Evolutionary conservation across 2,888 invertebrate species (phyloP).

Genomic region (Lasioglossum figueresi): DNA sequence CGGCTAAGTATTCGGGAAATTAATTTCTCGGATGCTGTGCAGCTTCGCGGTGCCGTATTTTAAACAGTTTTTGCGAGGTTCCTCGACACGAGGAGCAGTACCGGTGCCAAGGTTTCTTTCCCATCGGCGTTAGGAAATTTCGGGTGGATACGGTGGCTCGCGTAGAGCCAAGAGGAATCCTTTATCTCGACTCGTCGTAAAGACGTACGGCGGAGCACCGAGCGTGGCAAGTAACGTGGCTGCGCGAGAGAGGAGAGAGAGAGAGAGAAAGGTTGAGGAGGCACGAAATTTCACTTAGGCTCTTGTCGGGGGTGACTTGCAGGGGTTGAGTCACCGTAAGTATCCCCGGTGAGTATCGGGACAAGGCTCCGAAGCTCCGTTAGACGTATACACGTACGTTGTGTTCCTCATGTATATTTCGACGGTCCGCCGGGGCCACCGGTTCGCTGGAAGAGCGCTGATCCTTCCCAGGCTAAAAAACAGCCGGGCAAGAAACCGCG

Average conservation of each 20-base stretch:
- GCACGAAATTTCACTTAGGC: slow-evolving; percentile 78
- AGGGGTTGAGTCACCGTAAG: slow-evolving; percentile 63
- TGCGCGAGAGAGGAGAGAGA: background rate
- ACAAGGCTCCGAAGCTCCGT: slow-evolving; percentile 34
- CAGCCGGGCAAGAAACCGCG: slow-evolving; percentile 70
- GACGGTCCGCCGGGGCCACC: slow-evolving; percentile 53
- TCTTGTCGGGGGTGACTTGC: slow-evolving; percentile 65
- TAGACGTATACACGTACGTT: slow-evolving; percentile 37
- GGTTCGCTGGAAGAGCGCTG: slow-evolving; percentile 40
- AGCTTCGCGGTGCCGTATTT: slow-evolving; percentile 11
- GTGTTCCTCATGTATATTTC: slow-evolving; percentile 65
- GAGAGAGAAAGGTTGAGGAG: slow-evolving; percentile 48
- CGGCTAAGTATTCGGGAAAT: slow-evolving; percentile 26
- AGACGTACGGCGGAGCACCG: slow-evolving; percentile 45
- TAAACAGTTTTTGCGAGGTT: slow-evolving; percentile 31
- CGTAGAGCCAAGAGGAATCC: slow-evolving; percentile 61
- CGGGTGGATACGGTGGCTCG: slow-evolving; percentile 62
- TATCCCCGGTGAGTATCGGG: slow-evolving; percentile 55
- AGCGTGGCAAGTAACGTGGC: slow-evolving; percentile 22
- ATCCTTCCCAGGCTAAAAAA: slow-evolving; percentile 64
- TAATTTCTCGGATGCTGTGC: slow-evolving; percentile 33
- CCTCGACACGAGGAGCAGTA: slow-evolving; percentile 22
- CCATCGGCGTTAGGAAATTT: slow-evolving; percentile 56
- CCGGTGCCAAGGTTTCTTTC: slow-evolving; percentile 49
- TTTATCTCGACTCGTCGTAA: slow-evolving; percentile 71